Conservation (phyloP, 2,113 vertebrate genomes). For the Calidris pygmaea region DNA sequence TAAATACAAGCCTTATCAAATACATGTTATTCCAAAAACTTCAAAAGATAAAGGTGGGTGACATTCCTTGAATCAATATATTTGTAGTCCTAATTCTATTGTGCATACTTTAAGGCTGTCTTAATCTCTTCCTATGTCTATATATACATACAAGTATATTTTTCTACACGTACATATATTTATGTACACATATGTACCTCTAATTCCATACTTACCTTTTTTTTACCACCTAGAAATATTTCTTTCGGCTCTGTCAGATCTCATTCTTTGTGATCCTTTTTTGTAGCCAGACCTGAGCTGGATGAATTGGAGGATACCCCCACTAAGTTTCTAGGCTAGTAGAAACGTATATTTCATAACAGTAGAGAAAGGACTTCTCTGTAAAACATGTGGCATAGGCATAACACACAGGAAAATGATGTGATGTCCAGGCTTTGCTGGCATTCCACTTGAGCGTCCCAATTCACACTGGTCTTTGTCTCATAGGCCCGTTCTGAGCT, state of each 20-base stretch:
- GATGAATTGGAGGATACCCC: neutral
- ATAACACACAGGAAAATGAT: constrained; percentile 15
- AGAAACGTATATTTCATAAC: neutral
- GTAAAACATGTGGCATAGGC: constrained; percentile 28
- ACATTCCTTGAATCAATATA: neutral
- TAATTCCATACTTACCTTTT: neutral
- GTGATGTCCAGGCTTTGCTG: constrained; percentile 34
- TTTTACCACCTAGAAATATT: neutral
- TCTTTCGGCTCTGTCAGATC: neutral
- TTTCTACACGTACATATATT: neutral
- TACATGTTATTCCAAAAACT: neutral
- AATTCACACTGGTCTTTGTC: constrained; percentile 27
- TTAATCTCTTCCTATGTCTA: neutral
- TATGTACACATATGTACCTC: neutral
- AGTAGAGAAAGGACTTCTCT: neutral
- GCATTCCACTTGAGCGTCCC: constrained; percentile 18
- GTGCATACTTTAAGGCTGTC: neutral
- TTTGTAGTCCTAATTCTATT: neutral
- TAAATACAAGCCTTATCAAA: neutral
- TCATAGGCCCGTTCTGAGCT: constrained; percentile 1
- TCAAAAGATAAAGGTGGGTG: neutral
- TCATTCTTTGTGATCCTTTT: neutral
- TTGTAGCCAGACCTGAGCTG: neutral
- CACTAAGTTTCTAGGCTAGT: neutral
- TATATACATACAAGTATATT: neutral